A percentile compares a stretch with the other conserved stretches of the same genome.
These are phyloP conservation scores for Merops nubicus DNA, from an alignment of 2,113 vertebrate species.

Conservation along the genomic window DNA sequence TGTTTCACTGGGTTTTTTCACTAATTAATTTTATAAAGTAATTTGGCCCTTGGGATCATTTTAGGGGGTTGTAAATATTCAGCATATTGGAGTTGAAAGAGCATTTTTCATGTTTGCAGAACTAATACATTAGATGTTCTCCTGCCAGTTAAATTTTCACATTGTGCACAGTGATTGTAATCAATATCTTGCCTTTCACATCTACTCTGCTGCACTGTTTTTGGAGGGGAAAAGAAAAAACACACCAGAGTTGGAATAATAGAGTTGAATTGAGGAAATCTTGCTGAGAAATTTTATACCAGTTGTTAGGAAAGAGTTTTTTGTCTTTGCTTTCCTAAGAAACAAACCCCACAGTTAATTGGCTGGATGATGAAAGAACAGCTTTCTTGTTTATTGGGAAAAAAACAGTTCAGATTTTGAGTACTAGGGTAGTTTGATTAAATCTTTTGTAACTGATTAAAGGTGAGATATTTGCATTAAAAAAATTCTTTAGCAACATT, in stretches of 20 bases:
- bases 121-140: not conserved
- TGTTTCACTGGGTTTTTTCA: conserved; percentile 14
- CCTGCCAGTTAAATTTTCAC: not conserved
- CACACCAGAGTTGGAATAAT: not conserved
- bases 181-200: not conserved
- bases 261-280: not conserved
- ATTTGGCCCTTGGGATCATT: conserved; percentile 24
- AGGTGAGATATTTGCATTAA: not conserved
- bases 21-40: conserved; percentile 28
- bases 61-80: conserved; percentile 4
- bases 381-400: not conserved
- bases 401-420: not conserved
- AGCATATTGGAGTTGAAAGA: not conserved
- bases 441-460: not conserved
- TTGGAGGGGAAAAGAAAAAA: not conserved
- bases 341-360: too few relatives aligned
- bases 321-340: not conserved
- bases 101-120: not conserved
- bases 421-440: not conserved
- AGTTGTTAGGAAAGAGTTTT: not conserved
- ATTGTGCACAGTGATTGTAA: not conserved
- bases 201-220: not conserved
- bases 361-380: not conserved
- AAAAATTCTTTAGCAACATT: fast-evolving
- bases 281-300: not conserved